Conservation (phyloP, 2,888 invertebrate genomes). For the Ectemnius lituratus region DNA sequence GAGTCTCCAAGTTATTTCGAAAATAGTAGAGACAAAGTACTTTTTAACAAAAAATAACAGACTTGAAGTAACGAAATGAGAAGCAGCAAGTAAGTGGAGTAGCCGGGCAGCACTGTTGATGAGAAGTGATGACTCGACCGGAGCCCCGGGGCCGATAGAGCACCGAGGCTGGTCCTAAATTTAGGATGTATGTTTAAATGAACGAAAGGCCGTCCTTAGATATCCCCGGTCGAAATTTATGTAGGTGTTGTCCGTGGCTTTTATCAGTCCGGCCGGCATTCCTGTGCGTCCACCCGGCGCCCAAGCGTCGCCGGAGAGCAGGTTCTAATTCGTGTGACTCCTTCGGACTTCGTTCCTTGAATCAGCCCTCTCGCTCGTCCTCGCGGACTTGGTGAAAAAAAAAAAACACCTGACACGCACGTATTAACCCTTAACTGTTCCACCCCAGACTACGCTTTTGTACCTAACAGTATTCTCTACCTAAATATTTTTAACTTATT, state of each 20-base stretch:
- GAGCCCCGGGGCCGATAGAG: slow-evolving; percentile 47
- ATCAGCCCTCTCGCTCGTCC: slow-evolving; percentile 26
- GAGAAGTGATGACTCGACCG: neutral
- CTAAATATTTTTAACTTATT: no score
- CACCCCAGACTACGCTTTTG: no score
- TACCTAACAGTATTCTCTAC: no score
- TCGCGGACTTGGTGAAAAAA: no score
- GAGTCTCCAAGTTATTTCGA: no score
- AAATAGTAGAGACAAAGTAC: no score
- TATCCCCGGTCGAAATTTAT: slow-evolving; percentile 75
- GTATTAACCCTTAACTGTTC: no score
- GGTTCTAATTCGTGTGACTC: slow-evolving; percentile 76
- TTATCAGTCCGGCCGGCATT: slow-evolving; percentile 76
- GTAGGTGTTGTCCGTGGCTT: slow-evolving; percentile 77
- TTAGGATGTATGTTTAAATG: slow-evolving; percentile 75
- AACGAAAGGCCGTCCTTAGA: slow-evolving; percentile 73
- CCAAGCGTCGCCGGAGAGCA: slow-evolving; percentile 75
- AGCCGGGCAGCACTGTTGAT: no score
- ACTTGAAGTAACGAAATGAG: no score
- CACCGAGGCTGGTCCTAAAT: slow-evolving; percentile 66
- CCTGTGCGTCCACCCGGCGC: slow-evolving; percentile 75
- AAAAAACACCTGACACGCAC: no score
- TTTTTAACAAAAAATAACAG: no score
- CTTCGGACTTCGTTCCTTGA: slow-evolving; percentile 49
- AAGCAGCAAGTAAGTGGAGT: no score